Percentiles rank a stretch among this genome's conserved stretches.
Conservation (phyloP, 1,140 invertebrate species). For the Platyscapa corneri region DNA sequence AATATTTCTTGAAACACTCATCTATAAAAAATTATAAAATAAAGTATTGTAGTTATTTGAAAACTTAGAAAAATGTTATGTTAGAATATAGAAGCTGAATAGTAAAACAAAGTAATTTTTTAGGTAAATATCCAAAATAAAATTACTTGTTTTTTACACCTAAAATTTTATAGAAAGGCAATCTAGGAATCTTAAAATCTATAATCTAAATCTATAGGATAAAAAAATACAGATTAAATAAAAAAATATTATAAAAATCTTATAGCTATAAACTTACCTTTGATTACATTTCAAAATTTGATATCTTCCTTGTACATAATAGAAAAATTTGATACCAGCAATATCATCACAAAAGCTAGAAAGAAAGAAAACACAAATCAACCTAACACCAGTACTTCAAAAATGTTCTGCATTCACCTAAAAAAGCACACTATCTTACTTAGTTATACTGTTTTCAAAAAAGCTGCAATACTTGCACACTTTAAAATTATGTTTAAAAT, state of each 20-base stretch:
- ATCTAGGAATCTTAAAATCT: too few relatives aligned
- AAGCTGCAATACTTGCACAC: not conserved
- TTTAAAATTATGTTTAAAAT: not conserved
- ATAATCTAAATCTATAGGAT: not conserved
- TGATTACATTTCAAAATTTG: not conserved
- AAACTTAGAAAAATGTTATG: too few relatives aligned
- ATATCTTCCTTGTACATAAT: not conserved
- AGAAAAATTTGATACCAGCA: not conserved
- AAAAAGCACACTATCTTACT: not conserved
- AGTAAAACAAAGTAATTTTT: too few relatives aligned
- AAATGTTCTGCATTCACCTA: slow-evolving; percentile 4
- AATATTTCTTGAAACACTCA: too few relatives aligned
- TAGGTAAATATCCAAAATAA: too few relatives aligned
- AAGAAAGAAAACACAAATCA: slow-evolving; percentile 20
- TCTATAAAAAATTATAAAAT: too few relatives aligned
- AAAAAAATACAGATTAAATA: not conserved
- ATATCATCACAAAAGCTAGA: not conserved
- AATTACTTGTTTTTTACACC: too few relatives aligned
- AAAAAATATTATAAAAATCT: not conserved
- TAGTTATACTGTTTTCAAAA: not conserved
- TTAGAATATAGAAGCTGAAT: too few relatives aligned
- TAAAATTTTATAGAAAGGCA: not conserved
- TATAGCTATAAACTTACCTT: slow-evolving; percentile 11
- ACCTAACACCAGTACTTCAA: not conserved
- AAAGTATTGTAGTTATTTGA: too few relatives aligned